Percentiles rank a stretch among this genome's conserved stretches.
phyloP scores from a whole-genome alignment of 2,888 invertebrate genomes.

The Callimorpha dominula region DNA sequence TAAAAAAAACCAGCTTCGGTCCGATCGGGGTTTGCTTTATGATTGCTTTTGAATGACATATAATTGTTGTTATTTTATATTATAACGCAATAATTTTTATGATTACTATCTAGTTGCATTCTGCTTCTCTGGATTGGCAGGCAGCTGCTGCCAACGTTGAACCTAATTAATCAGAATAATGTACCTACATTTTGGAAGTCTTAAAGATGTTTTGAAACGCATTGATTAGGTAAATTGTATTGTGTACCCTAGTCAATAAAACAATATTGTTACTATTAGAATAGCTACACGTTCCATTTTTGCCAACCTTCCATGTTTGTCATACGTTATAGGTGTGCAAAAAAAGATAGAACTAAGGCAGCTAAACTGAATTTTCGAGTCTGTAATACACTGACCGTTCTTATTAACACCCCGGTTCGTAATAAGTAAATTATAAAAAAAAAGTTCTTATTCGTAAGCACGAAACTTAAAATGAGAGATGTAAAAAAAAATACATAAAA shows the following conservation, averaged over 20 bases:
- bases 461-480: neutral
- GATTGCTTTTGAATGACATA: neutral
- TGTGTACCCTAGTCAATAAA: too few species aligned
- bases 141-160: too few species aligned
- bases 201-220: too few species aligned
- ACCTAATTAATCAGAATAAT: too few species aligned
- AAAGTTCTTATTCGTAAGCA: too few species aligned
- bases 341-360: neutral
- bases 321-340: neutral
- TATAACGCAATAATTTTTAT: neutral
- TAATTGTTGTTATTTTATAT: slow-evolving; percentile 2
- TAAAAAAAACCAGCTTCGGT: neutral
- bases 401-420: neutral
- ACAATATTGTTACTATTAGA: neutral
- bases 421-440: neutral
- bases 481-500: neutral
- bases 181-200: too few species aligned
- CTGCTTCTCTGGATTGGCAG: neutral
- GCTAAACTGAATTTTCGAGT: neutral
- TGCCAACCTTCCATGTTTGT: neutral
- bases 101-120: neutral
- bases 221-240: too few species aligned
- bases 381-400: neutral
- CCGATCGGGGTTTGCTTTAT: neutral
- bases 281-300: neutral